Percentiles rank a stretch among this genome's conserved stretches.
These are phyloP conservation scores for Heterodera carotae DNA, from an alignment of 1,140 invertebrate genomes.

Conservation along the genomic window DNA sequence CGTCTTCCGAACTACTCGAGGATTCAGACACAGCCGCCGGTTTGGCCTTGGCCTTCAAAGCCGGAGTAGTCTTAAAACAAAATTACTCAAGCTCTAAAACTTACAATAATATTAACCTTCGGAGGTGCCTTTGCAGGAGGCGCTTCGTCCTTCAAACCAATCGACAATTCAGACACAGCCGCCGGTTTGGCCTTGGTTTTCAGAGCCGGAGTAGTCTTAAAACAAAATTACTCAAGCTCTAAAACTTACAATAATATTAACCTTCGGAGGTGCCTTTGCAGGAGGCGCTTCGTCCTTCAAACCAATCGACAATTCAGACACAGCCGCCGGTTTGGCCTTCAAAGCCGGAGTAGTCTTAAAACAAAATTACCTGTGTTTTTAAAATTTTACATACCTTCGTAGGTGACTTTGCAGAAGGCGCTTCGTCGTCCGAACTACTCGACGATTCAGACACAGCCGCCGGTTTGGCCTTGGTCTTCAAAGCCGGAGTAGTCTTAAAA, in stretches of 20 bases:
- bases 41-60: not conserved
- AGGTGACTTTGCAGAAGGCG: not conserved
- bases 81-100: not conserved
- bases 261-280: too few relatives aligned
- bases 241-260: not conserved
- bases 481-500: too few relatives aligned
- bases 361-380: not conserved
- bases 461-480: not conserved
- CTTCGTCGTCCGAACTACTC: slow-evolving; percentile 11
- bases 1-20: slow-evolving; percentile 16
- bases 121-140: too few relatives aligned
- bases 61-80: too few relatives aligned
- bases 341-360: not conserved
- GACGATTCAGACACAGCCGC: not conserved
- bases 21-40: not conserved
- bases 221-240: not conserved
- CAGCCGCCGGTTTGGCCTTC: not conserved
- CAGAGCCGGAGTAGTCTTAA: not conserved
- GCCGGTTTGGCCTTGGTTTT: slow-evolving; percentile 3
- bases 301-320: too few relatives aligned
- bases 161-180: too few relatives aligned
- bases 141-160: too few relatives aligned
- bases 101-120: not conserved
- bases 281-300: too few relatives aligned
- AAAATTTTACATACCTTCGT: not conserved